Conservation (phyloP, 2,888 invertebrate genomes). For the Eledone cirrhosa region DNA sequence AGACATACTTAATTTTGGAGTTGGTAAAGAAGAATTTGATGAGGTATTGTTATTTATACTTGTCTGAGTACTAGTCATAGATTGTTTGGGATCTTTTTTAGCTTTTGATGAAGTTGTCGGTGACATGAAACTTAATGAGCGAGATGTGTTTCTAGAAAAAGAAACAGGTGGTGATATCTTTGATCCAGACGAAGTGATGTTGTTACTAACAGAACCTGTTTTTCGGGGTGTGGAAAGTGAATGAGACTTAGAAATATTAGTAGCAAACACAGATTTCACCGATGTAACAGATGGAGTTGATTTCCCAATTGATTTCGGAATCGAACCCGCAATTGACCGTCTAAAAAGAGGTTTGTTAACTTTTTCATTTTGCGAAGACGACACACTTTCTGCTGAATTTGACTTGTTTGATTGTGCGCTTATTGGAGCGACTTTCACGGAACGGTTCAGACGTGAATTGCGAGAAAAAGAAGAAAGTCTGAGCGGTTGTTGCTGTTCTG, state of each 20-base stretch:
- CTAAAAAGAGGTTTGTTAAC: neutral
- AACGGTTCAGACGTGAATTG: constrained; percentile 24
- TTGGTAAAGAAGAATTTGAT: constrained; percentile 17
- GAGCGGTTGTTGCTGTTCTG: constrained; percentile 30
- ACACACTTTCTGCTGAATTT: neutral
- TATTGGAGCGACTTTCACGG: neutral
- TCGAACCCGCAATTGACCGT: neutral
- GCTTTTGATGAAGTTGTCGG: constrained; percentile 53
- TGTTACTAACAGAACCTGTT: constrained; percentile 28
- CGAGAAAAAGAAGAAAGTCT: constrained; percentile 28
- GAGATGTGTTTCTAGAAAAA: constrained; percentile 32
- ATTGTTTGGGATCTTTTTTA: constrained; percentile 36
- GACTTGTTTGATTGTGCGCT: neutral
- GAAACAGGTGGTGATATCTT: constrained; percentile 28
- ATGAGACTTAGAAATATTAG: constrained; percentile 28
- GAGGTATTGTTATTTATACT: constrained; percentile 41
- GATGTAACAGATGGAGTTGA: neutral
- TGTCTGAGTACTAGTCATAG: constrained; percentile 35
- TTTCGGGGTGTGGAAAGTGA: constrained; percentile 21
- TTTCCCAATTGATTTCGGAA: neutral
- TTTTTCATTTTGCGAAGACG: neutral
- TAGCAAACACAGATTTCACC: no score
- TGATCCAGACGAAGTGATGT: constrained; percentile 34
- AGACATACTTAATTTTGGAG: constrained; percentile 32
- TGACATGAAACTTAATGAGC: constrained; percentile 48